These are phyloP conservation scores for Parus major DNA, from an alignment of 2,113 vertebrate species.

Conservation along the genomic window DNA sequence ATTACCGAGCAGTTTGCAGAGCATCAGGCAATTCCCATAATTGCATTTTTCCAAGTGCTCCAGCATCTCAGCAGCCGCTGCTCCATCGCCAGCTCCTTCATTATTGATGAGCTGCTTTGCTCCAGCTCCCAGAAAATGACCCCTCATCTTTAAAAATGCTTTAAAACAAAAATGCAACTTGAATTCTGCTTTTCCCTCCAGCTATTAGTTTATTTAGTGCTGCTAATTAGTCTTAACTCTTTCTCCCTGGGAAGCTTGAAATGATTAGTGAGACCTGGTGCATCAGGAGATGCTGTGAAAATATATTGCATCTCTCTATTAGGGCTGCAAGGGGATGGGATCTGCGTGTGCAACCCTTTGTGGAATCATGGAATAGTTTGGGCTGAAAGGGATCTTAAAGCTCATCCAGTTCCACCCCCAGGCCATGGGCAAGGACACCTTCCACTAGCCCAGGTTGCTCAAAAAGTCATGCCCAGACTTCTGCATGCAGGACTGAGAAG, in stretches of 20 bases:
- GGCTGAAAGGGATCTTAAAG: background rate
- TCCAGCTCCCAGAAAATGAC: background rate
- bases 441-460: background rate
- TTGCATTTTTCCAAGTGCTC: constrained; percentile 18
- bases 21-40: background rate
- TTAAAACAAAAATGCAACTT: background rate
- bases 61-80: background rate
- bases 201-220: background rate
- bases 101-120: background rate
- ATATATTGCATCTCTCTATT: rapidly evolving
- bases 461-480: background rate
- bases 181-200: background rate
- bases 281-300: background rate
- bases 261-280: background rate
- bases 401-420: background rate
- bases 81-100: background rate
- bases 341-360: background rate
- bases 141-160: background rate
- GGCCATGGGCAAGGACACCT: background rate
- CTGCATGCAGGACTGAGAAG: background rate
- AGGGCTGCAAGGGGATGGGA: background rate
- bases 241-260: background rate
- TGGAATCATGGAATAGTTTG: background rate
- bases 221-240: background rate
- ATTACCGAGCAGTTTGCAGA: background rate